A percentile compares a stretch with the other conserved stretches of the same genome.
These are phyloP conservation scores for Cheirogaleus major DNA, from an alignment of 2,797 vertebrate species.

Conservation along the genomic window DNA sequence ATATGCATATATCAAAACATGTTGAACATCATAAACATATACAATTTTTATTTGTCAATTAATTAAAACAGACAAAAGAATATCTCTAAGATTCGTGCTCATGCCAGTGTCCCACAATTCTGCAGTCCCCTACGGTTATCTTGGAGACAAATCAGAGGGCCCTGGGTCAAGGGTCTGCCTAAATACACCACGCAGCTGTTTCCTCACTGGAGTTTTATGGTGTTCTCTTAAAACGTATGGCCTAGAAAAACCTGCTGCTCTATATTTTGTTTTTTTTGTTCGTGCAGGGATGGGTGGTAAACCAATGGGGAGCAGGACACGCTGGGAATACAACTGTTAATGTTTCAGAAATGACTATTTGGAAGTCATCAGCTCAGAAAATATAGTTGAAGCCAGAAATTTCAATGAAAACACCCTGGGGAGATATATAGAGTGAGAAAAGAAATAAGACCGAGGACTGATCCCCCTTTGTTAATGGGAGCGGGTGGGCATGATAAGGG, in stretches of 20 bases:
- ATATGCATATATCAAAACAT: background rate
- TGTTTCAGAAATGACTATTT: background rate
- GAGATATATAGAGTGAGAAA: background rate
- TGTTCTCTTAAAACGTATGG: background rate
- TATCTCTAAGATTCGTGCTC: background rate
- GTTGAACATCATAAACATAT: background rate
- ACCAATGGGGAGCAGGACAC: background rate
- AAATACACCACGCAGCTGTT: background rate
- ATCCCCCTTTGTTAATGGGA: background rate
- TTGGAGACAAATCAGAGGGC: background rate
- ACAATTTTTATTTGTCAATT: background rate
- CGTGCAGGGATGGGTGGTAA: background rate
- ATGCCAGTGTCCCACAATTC: background rate
- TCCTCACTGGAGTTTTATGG: background rate
- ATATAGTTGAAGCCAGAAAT: background rate
- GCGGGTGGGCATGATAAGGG: background rate
- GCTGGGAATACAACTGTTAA: background rate
- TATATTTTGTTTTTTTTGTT: background rate
- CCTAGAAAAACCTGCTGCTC: background rate
- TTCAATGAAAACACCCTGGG: background rate
- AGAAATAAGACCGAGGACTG: background rate
- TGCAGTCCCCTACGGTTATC: background rate
- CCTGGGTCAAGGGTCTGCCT: background rate
- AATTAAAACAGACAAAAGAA: background rate
- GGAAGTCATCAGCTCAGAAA: background rate